Evolutionary conservation across 2,113 vertebrate species (phyloP), one percentile per base, ranked within the genome.

Genomic region (Microtus oregoni): DNA sequence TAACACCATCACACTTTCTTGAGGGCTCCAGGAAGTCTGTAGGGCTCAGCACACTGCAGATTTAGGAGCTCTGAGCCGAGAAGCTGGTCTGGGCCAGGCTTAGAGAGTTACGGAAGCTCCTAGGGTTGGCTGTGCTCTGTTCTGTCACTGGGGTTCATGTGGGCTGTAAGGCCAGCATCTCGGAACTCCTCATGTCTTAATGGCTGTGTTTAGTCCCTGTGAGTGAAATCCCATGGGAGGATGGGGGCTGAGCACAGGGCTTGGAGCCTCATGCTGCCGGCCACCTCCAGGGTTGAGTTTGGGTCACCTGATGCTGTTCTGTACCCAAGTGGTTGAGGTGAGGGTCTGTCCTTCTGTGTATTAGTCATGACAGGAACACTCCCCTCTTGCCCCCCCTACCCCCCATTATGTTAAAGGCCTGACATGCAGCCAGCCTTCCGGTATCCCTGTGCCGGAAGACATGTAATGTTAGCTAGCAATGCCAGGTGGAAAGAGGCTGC

Each of bases 361-460:
- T 20, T 15, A 6, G 52, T 30, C 32, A 47, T 67, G 10, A 20
- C 41, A 41, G 19, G 58, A 58, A 58, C 19, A 20, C 19, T 58
- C 19, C 19, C 58, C 12, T 24, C 28, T 5, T 15, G 1, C 0
- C 2, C 1, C 1, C 79, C 13, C 1, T 1, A 0, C 35, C 0
- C 13, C 20, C 15, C 22, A 9, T 28, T 7, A 17, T 5, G 63
- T 19, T 8, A 63, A 47, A 11, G 8, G 6, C 67, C 81, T 65
- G 22, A 7, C 50, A 68, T 63, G 44, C 7, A 10, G 10, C 24
- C n/a, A 47, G 38, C 61, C 68, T 14, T 15, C 30, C 15, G 5
- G 15, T 0, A 5, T 38, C 67, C 41, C 15, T 26, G 20, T 32
- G 32, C 44, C 30, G 0, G 28, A 76, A 28, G 41, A 10, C 35